These are phyloP conservation scores for Calidris pygmaea DNA, from an alignment of 2,113 vertebrate species.

Conservation along the genomic window DNA sequence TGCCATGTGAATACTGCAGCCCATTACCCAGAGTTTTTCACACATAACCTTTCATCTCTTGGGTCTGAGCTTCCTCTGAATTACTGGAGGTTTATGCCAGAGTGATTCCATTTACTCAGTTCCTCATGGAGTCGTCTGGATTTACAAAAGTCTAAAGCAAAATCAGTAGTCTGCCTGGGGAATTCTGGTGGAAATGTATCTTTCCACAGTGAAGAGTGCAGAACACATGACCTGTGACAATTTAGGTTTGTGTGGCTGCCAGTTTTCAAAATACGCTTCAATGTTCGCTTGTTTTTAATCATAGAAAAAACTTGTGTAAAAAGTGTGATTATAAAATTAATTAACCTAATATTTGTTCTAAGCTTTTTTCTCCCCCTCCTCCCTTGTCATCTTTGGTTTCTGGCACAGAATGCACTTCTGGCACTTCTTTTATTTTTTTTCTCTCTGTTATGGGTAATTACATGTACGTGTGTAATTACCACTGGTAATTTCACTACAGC, in stretches of 20 bases:
- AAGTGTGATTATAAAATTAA: not conserved
- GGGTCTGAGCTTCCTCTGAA: not conserved
- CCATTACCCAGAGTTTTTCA: not conserved
- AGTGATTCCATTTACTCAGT: not conserved
- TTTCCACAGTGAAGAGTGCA: not conserved
- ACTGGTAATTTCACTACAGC: not conserved
- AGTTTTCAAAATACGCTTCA: not conserved
- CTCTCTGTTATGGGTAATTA: not conserved
- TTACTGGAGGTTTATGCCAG: not conserved
- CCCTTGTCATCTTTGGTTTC: not conserved
- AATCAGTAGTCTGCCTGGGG: not conserved
- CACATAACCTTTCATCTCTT: not conserved
- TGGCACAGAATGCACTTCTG: not conserved
- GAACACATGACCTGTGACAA: not conserved
- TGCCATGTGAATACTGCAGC: not conserved
- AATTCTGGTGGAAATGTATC: not conserved
- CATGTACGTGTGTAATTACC: not conserved
- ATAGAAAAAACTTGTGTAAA: not conserved
- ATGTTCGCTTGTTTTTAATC: rapidly evolving
- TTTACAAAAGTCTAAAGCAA: not conserved
- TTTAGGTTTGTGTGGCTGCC: not conserved
- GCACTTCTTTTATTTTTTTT: not conserved
- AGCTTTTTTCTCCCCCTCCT: not conserved
- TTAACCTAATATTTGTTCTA: not conserved
- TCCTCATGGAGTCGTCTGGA: not conserved